These are phyloP conservation scores for Physella acuta DNA, from an alignment of 1,140 invertebrate genomes.

Conservation along the genomic window DNA sequence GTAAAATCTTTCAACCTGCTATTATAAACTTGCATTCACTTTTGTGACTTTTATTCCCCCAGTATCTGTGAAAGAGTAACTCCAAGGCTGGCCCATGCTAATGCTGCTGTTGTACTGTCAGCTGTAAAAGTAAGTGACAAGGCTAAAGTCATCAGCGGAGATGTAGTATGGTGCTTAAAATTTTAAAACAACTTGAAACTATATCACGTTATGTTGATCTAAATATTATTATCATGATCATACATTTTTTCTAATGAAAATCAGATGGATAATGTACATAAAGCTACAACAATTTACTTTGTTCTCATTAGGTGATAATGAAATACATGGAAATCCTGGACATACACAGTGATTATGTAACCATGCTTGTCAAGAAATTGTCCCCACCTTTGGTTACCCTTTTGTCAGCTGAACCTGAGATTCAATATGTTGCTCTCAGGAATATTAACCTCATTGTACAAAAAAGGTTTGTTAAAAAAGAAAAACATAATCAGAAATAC, in stretches of 20 bases:
- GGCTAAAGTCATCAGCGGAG: too few relatives aligned
- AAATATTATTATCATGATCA: too few relatives aligned
- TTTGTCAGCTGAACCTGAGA: constrained; percentile 95
- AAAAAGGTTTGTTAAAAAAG: constrained; percentile 67
- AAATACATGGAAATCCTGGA: constrained; percentile 98
- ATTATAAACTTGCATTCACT: too few relatives aligned
- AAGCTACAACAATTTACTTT: too few relatives aligned
- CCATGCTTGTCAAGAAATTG: constrained; percentile 91
- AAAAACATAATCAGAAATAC: too few relatives aligned
- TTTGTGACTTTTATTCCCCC: constrained; percentile 34
- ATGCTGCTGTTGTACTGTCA: constrained; percentile 98
- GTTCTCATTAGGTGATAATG: constrained; percentile 69
- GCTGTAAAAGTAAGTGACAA: constrained; percentile 91
- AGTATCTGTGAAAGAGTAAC: constrained; percentile 98
- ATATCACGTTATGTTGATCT: too few relatives aligned
- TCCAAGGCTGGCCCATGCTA: constrained; percentile 95
- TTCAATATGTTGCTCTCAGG: constrained; percentile 96
- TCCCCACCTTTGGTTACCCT: constrained; percentile 98
- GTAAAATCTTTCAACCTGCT: too few relatives aligned
- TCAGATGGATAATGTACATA: too few relatives aligned
- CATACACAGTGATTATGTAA: constrained; percentile 89
- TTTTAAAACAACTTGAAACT: too few relatives aligned
- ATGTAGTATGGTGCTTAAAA: too few relatives aligned
- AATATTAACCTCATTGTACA: constrained; percentile 99
- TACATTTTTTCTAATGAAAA: too few relatives aligned